Evolutionary conservation across 1,140 invertebrate genomes (phyloP), one percentile per base, ranked within the genome.

Genomic region (Adelges cooleyi): DNA sequence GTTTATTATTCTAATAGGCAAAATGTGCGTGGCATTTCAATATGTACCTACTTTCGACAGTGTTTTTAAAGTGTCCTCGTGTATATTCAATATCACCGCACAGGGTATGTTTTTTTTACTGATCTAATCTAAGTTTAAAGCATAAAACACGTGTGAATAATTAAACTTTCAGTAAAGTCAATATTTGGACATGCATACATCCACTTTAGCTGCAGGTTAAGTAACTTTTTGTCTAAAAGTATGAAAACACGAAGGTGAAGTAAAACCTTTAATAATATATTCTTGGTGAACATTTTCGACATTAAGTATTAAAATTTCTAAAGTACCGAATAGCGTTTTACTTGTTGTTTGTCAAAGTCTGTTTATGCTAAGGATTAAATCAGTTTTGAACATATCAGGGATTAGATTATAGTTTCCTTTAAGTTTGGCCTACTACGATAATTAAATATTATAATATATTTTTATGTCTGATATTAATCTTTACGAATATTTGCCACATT

Each of bases 261-360:
- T 22, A 17, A 36, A 36, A 53, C 18, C 18, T 20, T 36, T 36
- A 53, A 53, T 53, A 53, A 53, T 53, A 38, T 53, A 53, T 36
- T 2, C 51, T 36, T 2, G 10, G 15, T 33, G 29, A 36, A 53
- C 51, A 38, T 20, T 53, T 53, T 53, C n/a, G 29, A 38, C 51
- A 36, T 22, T 22, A 22, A 38, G 33, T 36, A 11, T 22, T 36
- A 13, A 38, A 22, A 53, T 53, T 38, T 53, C 38, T 18, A 20
- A 17, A 29, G 15, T 27, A 33, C 25, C 17, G 11, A 53, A 36
- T 53, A 20, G 11, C 8, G 51, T 13, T 53, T 53, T 15, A 53
- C 51, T 53, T 20, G 29, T 36, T 53, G 18, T 36, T 53, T 36
- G 51, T 10, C 17, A 53, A 53, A 53, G 38, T 53, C 51, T 6